Evolutionary conservation across 2,797 vertebrate genomes (phyloP), one percentile per base, ranked within the genome.

Genomic region (Cirrhinus molitorella): DNA sequence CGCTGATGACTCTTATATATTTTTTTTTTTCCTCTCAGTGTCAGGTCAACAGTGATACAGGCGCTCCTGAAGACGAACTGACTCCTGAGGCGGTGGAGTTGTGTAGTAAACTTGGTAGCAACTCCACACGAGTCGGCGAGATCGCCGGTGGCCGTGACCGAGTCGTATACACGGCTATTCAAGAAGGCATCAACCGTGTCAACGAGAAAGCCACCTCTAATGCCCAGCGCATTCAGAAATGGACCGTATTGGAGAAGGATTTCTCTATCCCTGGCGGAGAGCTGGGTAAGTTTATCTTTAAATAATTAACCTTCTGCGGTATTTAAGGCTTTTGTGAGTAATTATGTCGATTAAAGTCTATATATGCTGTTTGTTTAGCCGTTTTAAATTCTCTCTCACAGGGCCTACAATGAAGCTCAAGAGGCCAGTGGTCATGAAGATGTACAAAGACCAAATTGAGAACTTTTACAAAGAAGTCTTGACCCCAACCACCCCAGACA

Each of bases 331-430:
- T n/a, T n/a, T 59, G 55, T 7, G 11, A 13, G 74, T 47, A 28
- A 77, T 63, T 28, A 19, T 63, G 17, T 74, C 31, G 10, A 17
- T 68, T 43, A 59, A 80, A 13, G 37, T 82, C 23, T 65, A 12
- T 25, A 45, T 13, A 14, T 4, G 16, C 25, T 47, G 23, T 51
- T 61, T 81, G 49, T 76, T 37, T 79, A 34, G 19, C 79, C 34
- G 47, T 43, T 68, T 51, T 73, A 31, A 49, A 72, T 14, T 77
- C 28, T 28, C 12, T 79, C 40, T 53, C 2, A 0, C 88, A 99
- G 98, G 98, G 57, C 97, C 98, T 0, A 98, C 97, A 0, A 95
- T 96, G 94, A 99, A 99, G 93, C 91, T 99, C 85, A 98, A 94
- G 93, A 92, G 98, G 55, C 89, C 94, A 0, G 93, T 92, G 71